Conservation (phyloP, 1,140 invertebrate species). For the Drosophila sp. region DNA sequence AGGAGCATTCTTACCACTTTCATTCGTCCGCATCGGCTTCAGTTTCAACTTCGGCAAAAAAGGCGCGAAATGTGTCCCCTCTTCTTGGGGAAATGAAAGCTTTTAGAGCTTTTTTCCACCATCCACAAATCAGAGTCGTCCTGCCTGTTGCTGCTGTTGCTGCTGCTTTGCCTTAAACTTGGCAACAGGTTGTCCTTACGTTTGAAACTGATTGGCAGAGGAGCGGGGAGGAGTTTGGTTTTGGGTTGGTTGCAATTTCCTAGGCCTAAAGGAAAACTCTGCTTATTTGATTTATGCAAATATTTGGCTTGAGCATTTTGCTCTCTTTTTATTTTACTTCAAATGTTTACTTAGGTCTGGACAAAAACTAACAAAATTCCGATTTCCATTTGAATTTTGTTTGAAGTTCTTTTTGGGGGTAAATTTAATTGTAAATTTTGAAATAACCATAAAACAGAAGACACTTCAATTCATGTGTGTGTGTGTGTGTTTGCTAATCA, state of each 20-base stretch:
- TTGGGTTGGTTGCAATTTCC: constrained; percentile 51
- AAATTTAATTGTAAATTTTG: constrained; percentile 41
- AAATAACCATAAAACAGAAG: background rate
- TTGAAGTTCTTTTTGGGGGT: constrained; percentile 45
- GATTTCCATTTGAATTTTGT: constrained; percentile 30
- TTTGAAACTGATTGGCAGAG: constrained; percentile 14
- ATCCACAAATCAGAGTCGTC: constrained; percentile 38
- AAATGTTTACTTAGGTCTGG: constrained; percentile 60
- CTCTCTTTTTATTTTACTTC: constrained; percentile 21
- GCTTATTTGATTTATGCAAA: constrained; percentile 75
- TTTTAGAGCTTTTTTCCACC: constrained; percentile 61
- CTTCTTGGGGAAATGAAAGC: constrained; percentile 5
- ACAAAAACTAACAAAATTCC: constrained; percentile 27
- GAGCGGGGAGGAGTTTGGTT: background rate
- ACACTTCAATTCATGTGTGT: background rate
- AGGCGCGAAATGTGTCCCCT: constrained; percentile 56
- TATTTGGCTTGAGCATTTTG: constrained; percentile 64
- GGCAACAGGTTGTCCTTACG: constrained; percentile 37
- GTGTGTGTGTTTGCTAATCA: constrained; percentile 46
- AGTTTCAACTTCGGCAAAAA: constrained; percentile 40
- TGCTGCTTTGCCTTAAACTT: constrained; percentile 22
- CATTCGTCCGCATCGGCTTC: background rate
- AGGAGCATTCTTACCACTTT: constrained; percentile 64
- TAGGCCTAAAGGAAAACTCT: constrained; percentile 49
- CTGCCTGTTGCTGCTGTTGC: constrained; percentile 13